phyloP scores from a whole-genome alignment of 2,113 vertebrate species.

The Nicator chloris region DNA sequence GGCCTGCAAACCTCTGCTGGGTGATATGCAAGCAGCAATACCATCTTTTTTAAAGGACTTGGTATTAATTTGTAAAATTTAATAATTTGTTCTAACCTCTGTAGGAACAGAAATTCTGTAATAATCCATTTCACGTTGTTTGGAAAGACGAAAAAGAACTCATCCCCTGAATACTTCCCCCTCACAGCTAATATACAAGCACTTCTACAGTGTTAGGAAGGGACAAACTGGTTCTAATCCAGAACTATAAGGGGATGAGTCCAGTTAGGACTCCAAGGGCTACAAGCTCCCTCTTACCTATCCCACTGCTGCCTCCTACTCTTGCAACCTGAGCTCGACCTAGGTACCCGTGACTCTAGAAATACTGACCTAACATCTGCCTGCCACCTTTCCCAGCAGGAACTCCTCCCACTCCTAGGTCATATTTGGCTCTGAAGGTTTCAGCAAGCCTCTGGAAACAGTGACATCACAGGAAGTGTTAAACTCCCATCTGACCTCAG shows the following conservation, averaged over 20 bases:
- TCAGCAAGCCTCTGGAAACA: neutral
- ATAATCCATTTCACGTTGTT: neutral
- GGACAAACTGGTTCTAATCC: neutral
- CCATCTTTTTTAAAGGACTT: neutral
- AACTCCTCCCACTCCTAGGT: neutral
- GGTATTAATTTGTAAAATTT: neutral
- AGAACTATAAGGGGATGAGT: neutral
- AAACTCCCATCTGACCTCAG: neutral
- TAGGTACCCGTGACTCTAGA: accelerated
- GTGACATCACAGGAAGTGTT: neutral
- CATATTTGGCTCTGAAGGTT: neutral
- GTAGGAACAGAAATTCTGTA: neutral
- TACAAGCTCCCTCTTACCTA: neutral
- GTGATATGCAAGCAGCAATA: neutral
- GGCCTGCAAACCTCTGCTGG: neutral
- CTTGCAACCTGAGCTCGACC: neutral
- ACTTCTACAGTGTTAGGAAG: neutral
- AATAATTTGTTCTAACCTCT: neutral
- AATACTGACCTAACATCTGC: neutral
- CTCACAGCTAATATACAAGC: neutral
- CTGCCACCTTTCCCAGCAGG: neutral
- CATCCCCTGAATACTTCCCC: accelerated
- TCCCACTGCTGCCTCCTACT: accelerated
- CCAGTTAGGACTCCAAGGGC: neutral
- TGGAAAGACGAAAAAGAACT: neutral